A percentile compares a stretch with the other conserved stretches of the same genome.
These are phyloP conservation scores for Sebastes steindachneri DNA, from an alignment of 2,797 vertebrate genomes.

Conservation along the genomic window DNA sequence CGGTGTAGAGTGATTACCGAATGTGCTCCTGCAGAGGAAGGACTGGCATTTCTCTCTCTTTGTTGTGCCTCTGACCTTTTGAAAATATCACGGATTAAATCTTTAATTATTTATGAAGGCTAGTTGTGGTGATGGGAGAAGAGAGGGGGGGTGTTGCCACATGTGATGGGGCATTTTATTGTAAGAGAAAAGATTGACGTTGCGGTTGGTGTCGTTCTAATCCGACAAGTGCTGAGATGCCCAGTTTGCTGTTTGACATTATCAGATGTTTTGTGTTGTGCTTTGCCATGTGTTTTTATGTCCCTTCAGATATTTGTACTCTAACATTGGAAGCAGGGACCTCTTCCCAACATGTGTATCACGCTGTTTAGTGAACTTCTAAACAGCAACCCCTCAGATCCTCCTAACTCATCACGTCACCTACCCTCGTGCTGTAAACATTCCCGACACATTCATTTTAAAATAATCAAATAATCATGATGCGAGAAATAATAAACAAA, in stretches of 20 bases:
- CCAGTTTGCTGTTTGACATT: background rate
- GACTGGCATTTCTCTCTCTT: conserved; percentile 85
- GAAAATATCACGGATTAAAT: conserved; percentile 95
- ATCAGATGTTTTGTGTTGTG: background rate
- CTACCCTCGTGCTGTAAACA: conserved; percentile 23
- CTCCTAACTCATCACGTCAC: conserved; percentile 1
- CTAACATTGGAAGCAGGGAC: background rate
- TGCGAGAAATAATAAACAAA: conserved; percentile 55
- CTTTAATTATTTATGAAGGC: conserved; percentile 95
- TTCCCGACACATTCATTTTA: conserved; percentile 57
- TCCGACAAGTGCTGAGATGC: background rate
- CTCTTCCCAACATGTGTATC: background rate
- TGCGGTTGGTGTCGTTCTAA: background rate
- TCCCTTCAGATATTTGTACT: background rate
- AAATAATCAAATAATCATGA: conserved; percentile 67
- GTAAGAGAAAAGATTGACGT: conserved; percentile 23
- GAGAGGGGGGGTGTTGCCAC: conserved; percentile 70
- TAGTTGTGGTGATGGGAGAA: conserved; percentile 77
- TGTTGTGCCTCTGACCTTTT: conserved; percentile 91
- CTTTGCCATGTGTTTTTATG: background rate
- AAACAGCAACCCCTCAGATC: conserved; percentile 35
- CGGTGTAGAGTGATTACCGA: conserved; percentile 60
- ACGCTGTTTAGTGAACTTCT: conserved; percentile 3
- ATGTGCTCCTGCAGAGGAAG: conserved; percentile 56
- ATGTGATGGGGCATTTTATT: conserved; percentile 76